phyloP scores from a whole-genome alignment of 2,888 invertebrate genomes.

The Synergus laeviventris region DNA sequence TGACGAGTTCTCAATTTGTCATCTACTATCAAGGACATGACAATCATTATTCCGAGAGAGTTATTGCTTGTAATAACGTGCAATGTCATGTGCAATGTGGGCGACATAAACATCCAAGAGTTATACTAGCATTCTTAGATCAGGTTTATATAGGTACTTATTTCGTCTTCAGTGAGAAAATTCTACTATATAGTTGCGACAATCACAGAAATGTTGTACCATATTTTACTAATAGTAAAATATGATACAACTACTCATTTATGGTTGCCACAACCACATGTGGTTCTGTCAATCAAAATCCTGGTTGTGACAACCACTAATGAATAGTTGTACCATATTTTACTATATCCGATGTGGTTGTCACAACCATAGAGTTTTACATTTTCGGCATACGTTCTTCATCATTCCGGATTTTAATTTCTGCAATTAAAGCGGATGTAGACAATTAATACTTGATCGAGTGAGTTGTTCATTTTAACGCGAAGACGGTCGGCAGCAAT shows the following conservation, averaged over 20 bases:
- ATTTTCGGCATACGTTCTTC: background rate
- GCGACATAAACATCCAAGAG: background rate
- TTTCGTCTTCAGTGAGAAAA: background rate
- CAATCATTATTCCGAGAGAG: background rate
- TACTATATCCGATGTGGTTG: too few species aligned
- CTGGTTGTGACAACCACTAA: too few species aligned
- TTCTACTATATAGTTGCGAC: too few species aligned
- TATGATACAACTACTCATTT: too few species aligned
- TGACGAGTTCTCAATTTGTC: conserved; percentile 17
- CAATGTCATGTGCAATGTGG: conserved; percentile 1
- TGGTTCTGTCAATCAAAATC: too few species aligned
- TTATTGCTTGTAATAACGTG: background rate
- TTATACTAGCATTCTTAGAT: background rate
- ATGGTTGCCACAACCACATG: too few species aligned
- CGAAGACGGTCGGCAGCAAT: conserved; percentile 30
- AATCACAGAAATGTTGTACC: too few species aligned
- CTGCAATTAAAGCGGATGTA: conserved; percentile 15
- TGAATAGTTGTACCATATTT: too few species aligned
- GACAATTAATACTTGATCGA: conserved; percentile 33
- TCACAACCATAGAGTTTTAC: too few species aligned
- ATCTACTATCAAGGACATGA: conserved; percentile 4
- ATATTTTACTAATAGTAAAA: too few species aligned
- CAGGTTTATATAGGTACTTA: background rate
- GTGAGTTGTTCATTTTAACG: conserved; percentile 18
- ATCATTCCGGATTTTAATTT: conserved; percentile 19